Conservation (phyloP, 2,113 vertebrate genomes). For the Cyanoliseus patagonus region DNA sequence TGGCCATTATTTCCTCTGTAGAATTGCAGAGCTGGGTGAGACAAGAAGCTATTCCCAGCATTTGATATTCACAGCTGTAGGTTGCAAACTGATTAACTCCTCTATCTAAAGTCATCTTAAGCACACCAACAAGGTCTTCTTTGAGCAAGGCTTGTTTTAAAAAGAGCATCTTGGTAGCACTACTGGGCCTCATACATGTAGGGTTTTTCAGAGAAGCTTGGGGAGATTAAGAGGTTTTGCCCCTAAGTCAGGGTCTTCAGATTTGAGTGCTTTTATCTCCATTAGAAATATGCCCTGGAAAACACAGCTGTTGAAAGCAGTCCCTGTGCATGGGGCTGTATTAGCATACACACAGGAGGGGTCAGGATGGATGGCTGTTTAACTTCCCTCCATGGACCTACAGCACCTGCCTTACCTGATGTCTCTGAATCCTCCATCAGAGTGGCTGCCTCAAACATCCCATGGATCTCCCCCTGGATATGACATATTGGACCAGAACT, state of each 20-base stretch:
- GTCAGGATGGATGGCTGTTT: background rate
- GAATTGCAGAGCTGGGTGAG: background rate
- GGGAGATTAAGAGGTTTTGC: background rate
- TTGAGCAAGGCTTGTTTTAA: background rate
- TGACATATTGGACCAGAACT: background rate
- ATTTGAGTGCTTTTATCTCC: background rate
- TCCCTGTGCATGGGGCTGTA: background rate
- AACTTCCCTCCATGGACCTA: background rate
- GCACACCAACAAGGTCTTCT: background rate
- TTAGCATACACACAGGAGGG: background rate
- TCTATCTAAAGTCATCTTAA: constrained; percentile 26
- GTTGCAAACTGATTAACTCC: constrained; percentile 10
- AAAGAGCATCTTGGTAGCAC: background rate
- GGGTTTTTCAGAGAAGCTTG: background rate
- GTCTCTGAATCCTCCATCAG: background rate
- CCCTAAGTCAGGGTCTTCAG: background rate
- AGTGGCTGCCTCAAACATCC: background rate
- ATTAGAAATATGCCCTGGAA: background rate
- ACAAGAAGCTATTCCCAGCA: background rate
- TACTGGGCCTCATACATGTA: background rate
- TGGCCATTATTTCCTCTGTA: constrained; percentile 11
- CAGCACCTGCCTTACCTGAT: background rate
- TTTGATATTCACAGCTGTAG: background rate
- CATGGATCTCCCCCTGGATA: background rate
- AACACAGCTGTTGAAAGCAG: background rate